These are phyloP conservation scores for Xanthorhoe spadicearia DNA, from an alignment of 2,888 invertebrate species.

Conservation along the genomic window DNA sequence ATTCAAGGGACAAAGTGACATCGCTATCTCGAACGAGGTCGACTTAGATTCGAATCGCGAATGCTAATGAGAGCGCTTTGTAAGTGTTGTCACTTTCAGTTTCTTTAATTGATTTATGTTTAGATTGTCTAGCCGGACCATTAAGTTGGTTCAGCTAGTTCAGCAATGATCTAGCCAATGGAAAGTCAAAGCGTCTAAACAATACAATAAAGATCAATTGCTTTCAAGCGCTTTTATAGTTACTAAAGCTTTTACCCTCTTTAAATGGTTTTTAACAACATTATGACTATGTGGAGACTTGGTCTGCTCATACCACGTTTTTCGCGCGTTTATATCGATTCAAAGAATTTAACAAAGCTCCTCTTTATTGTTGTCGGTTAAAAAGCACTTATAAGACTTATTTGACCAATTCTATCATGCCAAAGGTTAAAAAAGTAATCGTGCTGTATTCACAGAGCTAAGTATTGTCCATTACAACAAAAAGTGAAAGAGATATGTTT, in stretches of 20 bases:
- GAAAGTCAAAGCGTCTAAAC: background rate
- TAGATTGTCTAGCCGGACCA: conserved; percentile 50
- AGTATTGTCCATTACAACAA: conserved; percentile 31
- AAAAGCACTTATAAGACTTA: too few relatives aligned
- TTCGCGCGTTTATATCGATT: too few relatives aligned
- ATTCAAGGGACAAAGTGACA: conserved; percentile 38
- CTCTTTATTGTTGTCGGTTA: too few relatives aligned
- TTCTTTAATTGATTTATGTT: conserved; percentile 77
- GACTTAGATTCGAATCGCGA: conserved; percentile 41
- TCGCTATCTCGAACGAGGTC: conserved; percentile 35
- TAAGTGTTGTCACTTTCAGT: conserved; percentile 66
- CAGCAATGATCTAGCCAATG: background rate
- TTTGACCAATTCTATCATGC: background rate
- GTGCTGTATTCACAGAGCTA: background rate
- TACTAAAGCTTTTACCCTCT: background rate
- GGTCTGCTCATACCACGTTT: too few relatives aligned
- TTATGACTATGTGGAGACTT: too few relatives aligned
- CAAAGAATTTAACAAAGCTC: too few relatives aligned
- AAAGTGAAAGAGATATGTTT: conserved; percentile 43
- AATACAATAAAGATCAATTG: background rate
- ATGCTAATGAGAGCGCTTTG: conserved; percentile 51
- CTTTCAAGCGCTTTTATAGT: background rate
- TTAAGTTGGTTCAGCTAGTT: conserved; percentile 16
- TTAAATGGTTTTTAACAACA: too few relatives aligned
- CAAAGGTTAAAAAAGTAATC: background rate